phyloP scores from a whole-genome alignment of 1,140 invertebrate species.

The Drosophila virilis region DNA sequence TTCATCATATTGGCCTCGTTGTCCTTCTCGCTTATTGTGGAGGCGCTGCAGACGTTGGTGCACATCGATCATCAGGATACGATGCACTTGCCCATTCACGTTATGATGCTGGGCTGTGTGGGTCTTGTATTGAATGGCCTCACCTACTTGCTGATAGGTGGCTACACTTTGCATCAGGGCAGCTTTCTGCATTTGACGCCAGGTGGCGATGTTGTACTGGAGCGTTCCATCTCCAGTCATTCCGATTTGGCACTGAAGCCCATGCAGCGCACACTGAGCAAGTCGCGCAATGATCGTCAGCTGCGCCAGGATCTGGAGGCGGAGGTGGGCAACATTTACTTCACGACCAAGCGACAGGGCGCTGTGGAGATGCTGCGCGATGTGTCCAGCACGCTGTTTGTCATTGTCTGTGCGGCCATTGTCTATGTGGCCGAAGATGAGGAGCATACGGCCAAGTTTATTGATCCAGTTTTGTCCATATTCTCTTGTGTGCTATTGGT shows the following conservation, averaged over 20 bases:
- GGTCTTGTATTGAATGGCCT: conserved; percentile 89
- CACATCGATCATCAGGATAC: conserved; percentile 92
- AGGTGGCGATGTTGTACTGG: conserved; percentile 87
- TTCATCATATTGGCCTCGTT: conserved; percentile 93
- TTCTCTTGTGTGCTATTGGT: conserved; percentile 88
- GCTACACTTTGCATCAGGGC: conserved; percentile 92
- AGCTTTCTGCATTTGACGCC: conserved; percentile 89
- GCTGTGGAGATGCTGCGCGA: conserved; percentile 87
- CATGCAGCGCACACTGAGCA: conserved; percentile 85
- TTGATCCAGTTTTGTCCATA: conserved; percentile 90
- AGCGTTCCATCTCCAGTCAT: conserved; percentile 85
- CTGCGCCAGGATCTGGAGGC: conserved; percentile 66
- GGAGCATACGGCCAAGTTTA: conserved; percentile 87
- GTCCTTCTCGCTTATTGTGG: conserved; percentile 92
- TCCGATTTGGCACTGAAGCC: conserved; percentile 80
- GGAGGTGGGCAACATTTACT: conserved; percentile 72
- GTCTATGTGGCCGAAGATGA: conserved; percentile 87
- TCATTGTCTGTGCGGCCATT: conserved; percentile 88
- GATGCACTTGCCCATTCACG: conserved; percentile 84
- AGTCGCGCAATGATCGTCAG: conserved; percentile 68
- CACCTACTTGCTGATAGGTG: conserved; percentile 90
- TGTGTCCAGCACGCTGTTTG: conserved; percentile 88
- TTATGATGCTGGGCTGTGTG: conserved; percentile 88
- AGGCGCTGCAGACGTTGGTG: conserved; percentile 91
- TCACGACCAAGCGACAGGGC: conserved; percentile 84